These are phyloP conservation scores for Erythrocercus mccallii DNA, from an alignment of 2,113 vertebrate genomes.

Conservation along the genomic window DNA sequence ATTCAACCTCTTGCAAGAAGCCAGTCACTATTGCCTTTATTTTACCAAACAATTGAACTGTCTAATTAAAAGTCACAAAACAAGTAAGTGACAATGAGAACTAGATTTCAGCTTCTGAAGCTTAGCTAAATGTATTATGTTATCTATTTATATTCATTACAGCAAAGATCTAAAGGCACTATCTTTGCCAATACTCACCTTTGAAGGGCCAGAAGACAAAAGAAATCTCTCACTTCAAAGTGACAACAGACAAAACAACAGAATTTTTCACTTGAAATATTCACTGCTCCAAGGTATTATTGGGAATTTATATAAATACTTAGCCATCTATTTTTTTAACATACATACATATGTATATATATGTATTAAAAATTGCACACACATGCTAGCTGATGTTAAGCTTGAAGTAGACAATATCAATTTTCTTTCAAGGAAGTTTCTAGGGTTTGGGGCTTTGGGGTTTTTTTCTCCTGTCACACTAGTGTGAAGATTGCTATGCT, in stretches of 20 bases:
- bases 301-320: not conserved
- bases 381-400: not conserved
- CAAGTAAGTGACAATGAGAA: not conserved
- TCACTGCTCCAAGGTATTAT: not conserved
- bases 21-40: not conserved
- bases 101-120: not conserved
- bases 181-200: not conserved
- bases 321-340: not conserved
- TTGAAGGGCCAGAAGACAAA: not conserved
- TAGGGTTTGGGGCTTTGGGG: not conserved
- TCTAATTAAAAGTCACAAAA: constrained; percentile 6
- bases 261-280: not conserved
- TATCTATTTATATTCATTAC: not conserved
- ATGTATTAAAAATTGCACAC: not conserved
- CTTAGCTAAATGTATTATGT: not conserved
- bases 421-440: not conserved
- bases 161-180: not conserved
- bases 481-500: not conserved
- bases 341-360: not conserved
- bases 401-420: not conserved
- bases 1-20: not conserved
- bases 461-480: not conserved
- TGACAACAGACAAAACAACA: not conserved
- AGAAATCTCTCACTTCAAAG: not conserved
- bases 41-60: not conserved